These are phyloP conservation scores for Rhorus exstirpatorius DNA, from an alignment of 2,888 invertebrate species.

Conservation along the genomic window DNA sequence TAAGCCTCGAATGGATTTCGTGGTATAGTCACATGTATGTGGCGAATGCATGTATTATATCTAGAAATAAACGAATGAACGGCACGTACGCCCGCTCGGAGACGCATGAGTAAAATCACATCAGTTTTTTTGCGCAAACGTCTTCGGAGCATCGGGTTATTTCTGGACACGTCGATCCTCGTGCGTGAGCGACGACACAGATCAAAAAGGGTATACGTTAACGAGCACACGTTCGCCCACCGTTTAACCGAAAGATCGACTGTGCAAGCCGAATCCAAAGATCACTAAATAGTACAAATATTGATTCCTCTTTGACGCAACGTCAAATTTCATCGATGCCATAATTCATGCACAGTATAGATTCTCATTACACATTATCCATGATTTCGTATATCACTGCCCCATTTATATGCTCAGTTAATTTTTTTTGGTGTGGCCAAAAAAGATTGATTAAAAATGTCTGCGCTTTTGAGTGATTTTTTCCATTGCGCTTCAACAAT, in stretches of 20 bases:
- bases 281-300: slow-evolving; percentile 27
- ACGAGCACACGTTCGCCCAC: slow-evolving; percentile 6
- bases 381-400: too few relatives aligned
- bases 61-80: slow-evolving; percentile 35
- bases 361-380: background rate
- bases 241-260: slow-evolving; percentile 20
- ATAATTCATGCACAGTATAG: background rate
- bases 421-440: too few relatives aligned
- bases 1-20: slow-evolving; percentile 10
- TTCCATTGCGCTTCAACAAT: too few relatives aligned
- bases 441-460: too few relatives aligned
- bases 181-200: slow-evolving; percentile 14
- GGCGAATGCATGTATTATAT: background rate
- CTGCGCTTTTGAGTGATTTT: too few relatives aligned
- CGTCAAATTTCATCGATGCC: background rate
- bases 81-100: slow-evolving; percentile 47
- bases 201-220: slow-evolving; percentile 17
- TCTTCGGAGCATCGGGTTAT: slow-evolving; percentile 19
- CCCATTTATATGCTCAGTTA: too few relatives aligned
- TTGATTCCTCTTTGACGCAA: background rate
- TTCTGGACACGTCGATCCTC: slow-evolving; percentile 38
- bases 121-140: slow-evolving; percentile 25
- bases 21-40: slow-evolving; percentile 11
- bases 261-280: background rate
- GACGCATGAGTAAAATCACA: slow-evolving; percentile 51